phyloP scores from a whole-genome alignment of 2,113 vertebrate species.

The Coreoperca whiteheadi region DNA sequence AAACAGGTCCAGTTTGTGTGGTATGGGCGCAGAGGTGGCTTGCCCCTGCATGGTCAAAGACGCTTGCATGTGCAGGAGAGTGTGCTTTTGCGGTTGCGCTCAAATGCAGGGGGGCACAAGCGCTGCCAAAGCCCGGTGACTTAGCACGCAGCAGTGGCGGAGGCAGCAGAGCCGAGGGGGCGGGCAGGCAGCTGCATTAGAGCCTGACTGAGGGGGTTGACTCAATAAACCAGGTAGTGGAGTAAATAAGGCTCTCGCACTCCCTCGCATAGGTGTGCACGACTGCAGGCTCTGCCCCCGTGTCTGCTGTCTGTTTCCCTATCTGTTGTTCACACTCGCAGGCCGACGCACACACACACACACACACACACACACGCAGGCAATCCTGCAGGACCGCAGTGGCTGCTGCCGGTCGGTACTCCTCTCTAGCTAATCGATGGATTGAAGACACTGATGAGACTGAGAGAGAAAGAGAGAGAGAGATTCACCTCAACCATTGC shows the following conservation, averaged over 20 bases:
- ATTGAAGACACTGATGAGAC: conserved; percentile 64
- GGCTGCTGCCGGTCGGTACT: conserved; percentile 64
- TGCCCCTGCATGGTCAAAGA: conserved; percentile 17
- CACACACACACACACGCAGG: neutral
- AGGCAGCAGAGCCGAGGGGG: conserved; percentile 17
- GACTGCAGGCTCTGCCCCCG: conserved; percentile 46
- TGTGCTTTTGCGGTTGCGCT: conserved; percentile 4
- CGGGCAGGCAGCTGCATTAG: conserved; percentile 53
- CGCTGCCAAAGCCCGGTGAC: conserved; percentile 7
- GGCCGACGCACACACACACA: conserved; percentile 6
- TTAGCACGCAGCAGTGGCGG: conserved; percentile 6
- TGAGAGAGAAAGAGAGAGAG: conserved; percentile 24
- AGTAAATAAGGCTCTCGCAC: conserved; percentile 67
- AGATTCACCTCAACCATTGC: conserved; percentile 51
- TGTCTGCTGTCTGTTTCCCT: conserved; percentile 46
- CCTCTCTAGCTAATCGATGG: conserved; percentile 69
- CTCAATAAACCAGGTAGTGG: conserved; percentile 67
- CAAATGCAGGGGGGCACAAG: neutral
- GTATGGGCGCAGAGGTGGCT: conserved; percentile 4
- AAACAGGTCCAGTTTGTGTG: conserved; percentile 28
- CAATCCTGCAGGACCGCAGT: conserved; percentile 63
- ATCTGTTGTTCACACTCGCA: conserved; percentile 46
- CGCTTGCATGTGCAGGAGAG: conserved; percentile 22
- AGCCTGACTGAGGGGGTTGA: conserved; percentile 52
- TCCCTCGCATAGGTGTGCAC: conserved; percentile 50